Percentiles rank a stretch among this genome's conserved stretches.
Conservation (phyloP, 2,888 invertebrate genomes). For the Calliphora vomitoria region DNA sequence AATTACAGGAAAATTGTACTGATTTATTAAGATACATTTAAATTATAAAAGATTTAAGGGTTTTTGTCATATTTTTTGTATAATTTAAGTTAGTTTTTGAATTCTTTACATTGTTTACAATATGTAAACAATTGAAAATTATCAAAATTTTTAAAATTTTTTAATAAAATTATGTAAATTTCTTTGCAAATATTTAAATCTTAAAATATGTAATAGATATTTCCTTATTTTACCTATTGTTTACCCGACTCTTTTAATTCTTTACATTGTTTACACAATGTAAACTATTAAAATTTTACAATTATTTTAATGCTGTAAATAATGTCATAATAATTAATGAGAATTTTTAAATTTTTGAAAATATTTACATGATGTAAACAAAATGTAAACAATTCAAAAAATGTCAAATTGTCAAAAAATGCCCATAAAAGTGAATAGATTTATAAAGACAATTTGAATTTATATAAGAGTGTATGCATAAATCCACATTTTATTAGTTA, state of each 20-base stretch:
- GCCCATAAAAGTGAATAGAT: neutral
- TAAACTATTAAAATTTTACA: neutral
- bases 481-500: too few relatives aligned
- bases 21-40: too few relatives aligned
- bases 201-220: too few relatives aligned
- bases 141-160: neutral
- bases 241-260: too few relatives aligned
- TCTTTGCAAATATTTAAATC: too few relatives aligned
- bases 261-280: neutral
- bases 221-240: too few relatives aligned
- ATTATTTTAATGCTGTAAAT: neutral
- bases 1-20: neutral
- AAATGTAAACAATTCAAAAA: constrained; percentile 4
- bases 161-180: too few relatives aligned
- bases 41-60: too few relatives aligned
- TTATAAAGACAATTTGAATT: neutral
- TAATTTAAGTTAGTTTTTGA: neutral
- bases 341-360: neutral
- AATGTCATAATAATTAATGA: neutral
- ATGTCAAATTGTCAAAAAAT: neutral
- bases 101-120: neutral
- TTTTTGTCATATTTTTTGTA: too few relatives aligned
- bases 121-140: neutral
- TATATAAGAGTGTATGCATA: too few relatives aligned
- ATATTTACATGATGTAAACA: constrained; percentile 16